Evolutionary conservation across 2,888 invertebrate genomes (phyloP).

Genomic region (Rosalia funebris): DNA sequence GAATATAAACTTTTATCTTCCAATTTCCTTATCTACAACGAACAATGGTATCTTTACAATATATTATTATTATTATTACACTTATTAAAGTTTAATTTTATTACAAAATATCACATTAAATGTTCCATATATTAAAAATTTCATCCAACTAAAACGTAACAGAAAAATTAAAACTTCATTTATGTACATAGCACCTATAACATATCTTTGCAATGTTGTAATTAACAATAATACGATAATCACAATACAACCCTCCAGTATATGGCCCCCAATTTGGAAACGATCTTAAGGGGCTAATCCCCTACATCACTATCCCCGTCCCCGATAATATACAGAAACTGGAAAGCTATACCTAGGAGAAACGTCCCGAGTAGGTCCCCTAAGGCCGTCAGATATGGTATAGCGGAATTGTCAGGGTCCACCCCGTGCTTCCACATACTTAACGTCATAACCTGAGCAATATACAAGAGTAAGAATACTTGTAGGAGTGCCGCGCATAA

Average conservation of each 20-base stretch:
- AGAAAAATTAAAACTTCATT: background rate
- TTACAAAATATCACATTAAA: background rate
- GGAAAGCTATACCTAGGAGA: slow-evolving; percentile 78
- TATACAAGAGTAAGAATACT: slow-evolving; percentile 77
- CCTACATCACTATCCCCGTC: slow-evolving; percentile 80
- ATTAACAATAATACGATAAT: slow-evolving; percentile 28
- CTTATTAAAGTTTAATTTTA: background rate
- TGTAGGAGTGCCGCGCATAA: slow-evolving; percentile 60
- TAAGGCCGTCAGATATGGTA: slow-evolving; percentile 88
- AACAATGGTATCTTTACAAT: no score
- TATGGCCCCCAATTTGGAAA: slow-evolving; percentile 42
- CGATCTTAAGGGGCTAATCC: slow-evolving; percentile 64
- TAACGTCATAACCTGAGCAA: slow-evolving; percentile 83
- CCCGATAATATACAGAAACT: slow-evolving; percentile 77
- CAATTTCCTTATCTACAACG: background rate
- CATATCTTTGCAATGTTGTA: background rate
- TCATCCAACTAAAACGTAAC: no score
- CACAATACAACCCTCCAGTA: slow-evolving; percentile 33
- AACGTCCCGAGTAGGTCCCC: slow-evolving; percentile 90
- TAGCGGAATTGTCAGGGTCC: slow-evolving; percentile 91
- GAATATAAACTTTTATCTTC: background rate
- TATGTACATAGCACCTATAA: background rate
- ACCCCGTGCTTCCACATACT: slow-evolving; percentile 85
- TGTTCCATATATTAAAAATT: no score
- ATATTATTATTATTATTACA: no score